Percentiles rank a stretch among this genome's conserved stretches.
These are phyloP conservation scores for Magallana angulata DNA, from an alignment of 1,140 invertebrate species.

Conservation along the genomic window DNA sequence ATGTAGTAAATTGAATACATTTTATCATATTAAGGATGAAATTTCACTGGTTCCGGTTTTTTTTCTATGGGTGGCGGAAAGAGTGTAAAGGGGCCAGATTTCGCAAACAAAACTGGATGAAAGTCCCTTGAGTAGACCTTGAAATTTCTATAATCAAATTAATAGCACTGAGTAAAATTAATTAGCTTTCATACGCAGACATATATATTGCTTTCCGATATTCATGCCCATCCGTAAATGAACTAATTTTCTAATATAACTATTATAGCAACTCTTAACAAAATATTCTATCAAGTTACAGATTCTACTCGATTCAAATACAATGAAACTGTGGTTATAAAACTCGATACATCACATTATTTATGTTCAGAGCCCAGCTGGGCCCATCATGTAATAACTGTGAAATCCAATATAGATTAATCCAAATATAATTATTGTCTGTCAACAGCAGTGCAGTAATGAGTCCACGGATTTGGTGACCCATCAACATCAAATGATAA, in stretches of 20 bases:
- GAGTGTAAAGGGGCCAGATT: background rate
- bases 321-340: constrained; percentile 4
- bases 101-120: background rate
- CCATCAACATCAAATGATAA: too few relatives aligned
- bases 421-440: background rate
- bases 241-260: constrained; percentile 30
- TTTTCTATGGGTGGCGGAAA: too few relatives aligned
- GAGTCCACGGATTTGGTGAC: background rate
- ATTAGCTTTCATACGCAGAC: constrained; percentile 2
- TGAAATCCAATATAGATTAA: constrained; percentile 13
- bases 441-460: background rate
- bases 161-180: background rate
- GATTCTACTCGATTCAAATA: background rate
- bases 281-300: background rate
- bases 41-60: too few relatives aligned
- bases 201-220: constrained; percentile 1
- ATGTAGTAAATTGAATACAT: too few relatives aligned
- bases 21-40: too few relatives aligned
- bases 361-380: constrained; percentile 11
- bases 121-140: background rate
- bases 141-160: constrained; percentile 11
- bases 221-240: background rate
- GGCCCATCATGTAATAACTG: background rate
- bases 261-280: background rate
- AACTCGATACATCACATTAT: constrained; percentile 18